phyloP scores from a whole-genome alignment of 2,113 vertebrate species.

The Pelodiscus sinensis region DNA sequence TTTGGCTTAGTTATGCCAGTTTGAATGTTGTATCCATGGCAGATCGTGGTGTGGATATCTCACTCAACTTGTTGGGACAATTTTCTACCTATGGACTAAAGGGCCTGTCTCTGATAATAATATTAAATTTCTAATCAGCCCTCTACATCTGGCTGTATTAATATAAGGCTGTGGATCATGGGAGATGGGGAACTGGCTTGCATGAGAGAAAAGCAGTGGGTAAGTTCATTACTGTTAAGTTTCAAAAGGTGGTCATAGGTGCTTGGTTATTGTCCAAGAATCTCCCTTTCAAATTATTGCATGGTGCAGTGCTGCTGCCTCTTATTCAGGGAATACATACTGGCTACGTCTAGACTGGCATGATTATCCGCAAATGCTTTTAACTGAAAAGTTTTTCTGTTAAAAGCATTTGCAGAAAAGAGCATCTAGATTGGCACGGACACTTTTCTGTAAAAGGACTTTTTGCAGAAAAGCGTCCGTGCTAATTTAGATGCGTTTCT shows the following conservation, averaged over 20 bases:
- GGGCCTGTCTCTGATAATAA: background rate
- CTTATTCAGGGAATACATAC: background rate
- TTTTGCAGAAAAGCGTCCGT: no score
- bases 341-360: no score
- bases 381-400: no score
- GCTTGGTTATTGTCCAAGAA: background rate
- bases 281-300: background rate
- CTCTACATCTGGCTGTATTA: background rate
- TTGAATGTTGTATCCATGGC: background rate
- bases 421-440: no score
- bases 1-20: background rate
- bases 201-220: background rate
- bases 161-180: background rate
- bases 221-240: background rate
- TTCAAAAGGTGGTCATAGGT: background rate
- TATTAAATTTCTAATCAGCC: background rate
- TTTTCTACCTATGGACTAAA: background rate
- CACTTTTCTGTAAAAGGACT: no score
- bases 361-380: no score
- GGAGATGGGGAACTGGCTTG: background rate
- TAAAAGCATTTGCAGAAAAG: no score
- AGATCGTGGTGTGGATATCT: background rate
- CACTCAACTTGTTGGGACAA: background rate
- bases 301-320: background rate
- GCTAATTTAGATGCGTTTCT: no score